phyloP scores from a whole-genome alignment of 2,797 vertebrate species.

The Eulemur albifrons region DNA sequence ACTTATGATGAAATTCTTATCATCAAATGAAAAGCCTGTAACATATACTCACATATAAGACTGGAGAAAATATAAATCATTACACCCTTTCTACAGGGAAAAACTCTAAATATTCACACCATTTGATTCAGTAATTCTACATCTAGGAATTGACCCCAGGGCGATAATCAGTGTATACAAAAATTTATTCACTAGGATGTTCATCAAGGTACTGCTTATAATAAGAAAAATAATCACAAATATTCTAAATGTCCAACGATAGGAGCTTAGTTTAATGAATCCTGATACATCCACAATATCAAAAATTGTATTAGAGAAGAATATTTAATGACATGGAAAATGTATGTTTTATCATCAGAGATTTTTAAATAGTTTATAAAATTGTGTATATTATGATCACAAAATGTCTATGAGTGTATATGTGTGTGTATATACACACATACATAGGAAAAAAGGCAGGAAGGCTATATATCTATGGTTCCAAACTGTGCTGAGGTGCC shows the following conservation, averaged over 20 bases:
- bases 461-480: background rate
- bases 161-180: constrained; percentile 10
- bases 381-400: background rate
- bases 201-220: constrained; percentile 30
- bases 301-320: background rate
- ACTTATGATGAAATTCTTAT: constrained; percentile 8
- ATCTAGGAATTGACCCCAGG: constrained; percentile 20
- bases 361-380: constrained; percentile 25
- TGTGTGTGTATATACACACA: background rate
- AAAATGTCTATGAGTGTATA: background rate
- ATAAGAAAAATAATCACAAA: constrained; percentile 7
- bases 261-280: constrained; percentile 20
- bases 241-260: background rate
- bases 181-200: background rate
- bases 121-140: constrained; percentile 20
- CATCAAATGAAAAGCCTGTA: constrained; percentile 10
- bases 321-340: constrained; percentile 13
- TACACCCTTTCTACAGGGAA: background rate
- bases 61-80: constrained; percentile 32
- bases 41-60: background rate
- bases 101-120: constrained; percentile 32
- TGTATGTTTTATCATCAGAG: background rate
- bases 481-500: background rate
- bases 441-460: background rate
- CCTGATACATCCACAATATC: background rate